phyloP scores from a whole-genome alignment of 2,888 invertebrate genomes.

The Sesia bembeciformis region DNA sequence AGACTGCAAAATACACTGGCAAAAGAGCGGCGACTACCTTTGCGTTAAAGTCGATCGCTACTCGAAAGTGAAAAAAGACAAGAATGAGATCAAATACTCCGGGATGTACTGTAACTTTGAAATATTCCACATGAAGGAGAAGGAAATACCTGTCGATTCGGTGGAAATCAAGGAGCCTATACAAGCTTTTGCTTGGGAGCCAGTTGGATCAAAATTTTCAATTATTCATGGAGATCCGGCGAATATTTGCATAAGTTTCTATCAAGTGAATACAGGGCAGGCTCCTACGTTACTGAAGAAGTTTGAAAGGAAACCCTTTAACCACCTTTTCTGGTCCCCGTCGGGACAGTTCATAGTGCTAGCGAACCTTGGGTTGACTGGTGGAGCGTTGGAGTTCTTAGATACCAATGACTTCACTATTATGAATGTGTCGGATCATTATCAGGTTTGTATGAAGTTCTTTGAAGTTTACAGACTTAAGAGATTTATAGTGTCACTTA shows the following conservation, averaged over 20 bases:
- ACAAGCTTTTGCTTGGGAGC: conserved; percentile 98
- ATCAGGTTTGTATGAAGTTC: conserved; percentile 70
- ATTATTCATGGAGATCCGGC: conserved; percentile 94
- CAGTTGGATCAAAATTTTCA: conserved; percentile 95
- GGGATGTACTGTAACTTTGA: conserved; percentile 99
- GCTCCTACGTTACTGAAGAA: conserved; percentile 91
- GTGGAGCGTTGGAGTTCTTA: conserved; percentile 94
- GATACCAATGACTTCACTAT: conserved; percentile 96
- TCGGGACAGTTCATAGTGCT: conserved; percentile 95
- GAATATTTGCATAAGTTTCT: conserved; percentile 92
- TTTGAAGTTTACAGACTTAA: neutral
- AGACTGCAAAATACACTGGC: conserved; percentile 99
- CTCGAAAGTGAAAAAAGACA: conserved; percentile 94
- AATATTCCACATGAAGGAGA: conserved; percentile 98
- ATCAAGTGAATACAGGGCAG: conserved; percentile 89
- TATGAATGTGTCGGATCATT: conserved; percentile 96
- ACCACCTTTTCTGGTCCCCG: conserved; percentile 96
- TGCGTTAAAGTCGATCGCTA: conserved; percentile 91
- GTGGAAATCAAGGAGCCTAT: conserved; percentile 96
- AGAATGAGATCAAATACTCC: conserved; percentile 93
- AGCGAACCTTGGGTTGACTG: conserved; percentile 88
- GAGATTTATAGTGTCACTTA: too few species aligned
- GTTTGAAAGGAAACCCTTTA: conserved; percentile 91
- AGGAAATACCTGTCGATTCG: conserved; percentile 97
- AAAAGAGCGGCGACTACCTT: conserved; percentile 96